These are phyloP conservation scores for Lepidurus apus DNA, from an alignment of 1,140 invertebrate species.

Conservation along the genomic window DNA sequence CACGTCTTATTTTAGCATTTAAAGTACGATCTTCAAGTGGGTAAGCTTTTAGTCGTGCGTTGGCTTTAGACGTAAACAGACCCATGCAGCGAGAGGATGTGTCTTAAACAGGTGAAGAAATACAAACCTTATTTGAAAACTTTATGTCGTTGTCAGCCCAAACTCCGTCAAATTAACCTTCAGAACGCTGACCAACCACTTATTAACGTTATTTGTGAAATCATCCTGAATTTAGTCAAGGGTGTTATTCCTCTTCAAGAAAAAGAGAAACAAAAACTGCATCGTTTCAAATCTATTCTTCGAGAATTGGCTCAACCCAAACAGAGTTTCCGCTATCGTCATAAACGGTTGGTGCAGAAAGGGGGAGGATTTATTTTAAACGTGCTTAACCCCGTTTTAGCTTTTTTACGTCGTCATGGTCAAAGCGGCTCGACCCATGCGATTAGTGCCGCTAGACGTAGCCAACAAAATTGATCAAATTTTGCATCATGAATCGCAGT, in stretches of 20 bases:
- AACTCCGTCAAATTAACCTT: background rate
- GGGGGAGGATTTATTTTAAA: background rate
- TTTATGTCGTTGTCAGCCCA: background rate
- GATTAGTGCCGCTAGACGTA: background rate
- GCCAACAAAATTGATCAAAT: background rate
- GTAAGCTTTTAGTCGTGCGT: too few relatives aligned
- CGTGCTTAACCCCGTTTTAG: background rate
- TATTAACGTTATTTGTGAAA: background rate
- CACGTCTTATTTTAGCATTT: too few relatives aligned
- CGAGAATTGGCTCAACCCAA: background rate
- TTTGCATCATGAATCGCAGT: background rate
- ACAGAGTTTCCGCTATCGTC: background rate
- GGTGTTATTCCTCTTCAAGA: background rate
- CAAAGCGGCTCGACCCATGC: background rate
- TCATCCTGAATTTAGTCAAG: background rate
- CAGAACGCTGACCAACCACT: background rate
- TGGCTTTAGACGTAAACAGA: too few relatives aligned
- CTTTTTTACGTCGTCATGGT: background rate
- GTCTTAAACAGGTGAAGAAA: background rate
- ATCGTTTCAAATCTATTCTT: background rate
- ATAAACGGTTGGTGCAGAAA: background rate
- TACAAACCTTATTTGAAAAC: background rate
- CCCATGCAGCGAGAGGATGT: background rate
- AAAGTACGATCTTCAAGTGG: too few relatives aligned
- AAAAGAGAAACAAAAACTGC: background rate